These are phyloP conservation scores for Syngnathus acus DNA, from an alignment of 2,797 vertebrate species.

Conservation along the genomic window DNA sequence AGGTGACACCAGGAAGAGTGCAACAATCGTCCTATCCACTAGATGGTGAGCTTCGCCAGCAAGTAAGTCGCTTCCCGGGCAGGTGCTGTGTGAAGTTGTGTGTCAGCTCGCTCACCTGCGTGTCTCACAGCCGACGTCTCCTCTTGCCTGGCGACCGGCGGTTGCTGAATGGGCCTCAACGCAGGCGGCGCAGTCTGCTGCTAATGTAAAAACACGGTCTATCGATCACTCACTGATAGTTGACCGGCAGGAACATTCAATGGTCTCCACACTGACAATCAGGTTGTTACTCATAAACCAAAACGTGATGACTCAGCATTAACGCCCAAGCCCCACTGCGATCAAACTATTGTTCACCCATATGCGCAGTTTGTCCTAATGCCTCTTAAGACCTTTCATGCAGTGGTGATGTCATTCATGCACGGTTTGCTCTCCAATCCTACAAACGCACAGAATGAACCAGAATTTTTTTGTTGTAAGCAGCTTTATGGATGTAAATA, in stretches of 20 bases:
- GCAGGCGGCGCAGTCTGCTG: constrained; percentile 56
- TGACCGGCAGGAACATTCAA: too few species aligned
- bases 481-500: background rate
- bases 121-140: constrained; percentile 19
- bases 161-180: constrained; percentile 62
- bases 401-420: background rate
- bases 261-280: too few species aligned
- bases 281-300: too few species aligned
- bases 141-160: constrained; percentile 49
- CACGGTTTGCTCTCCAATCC: background rate
- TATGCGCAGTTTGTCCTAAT: background rate
- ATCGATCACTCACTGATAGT: background rate
- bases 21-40: constrained; percentile 22
- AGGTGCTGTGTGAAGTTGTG: too few species aligned
- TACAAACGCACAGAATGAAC: background rate
- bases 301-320: too few species aligned
- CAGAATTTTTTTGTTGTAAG: background rate
- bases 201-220: background rate
- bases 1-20: background rate
- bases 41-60: constrained; percentile 35
- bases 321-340: background rate
- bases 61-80: background rate
- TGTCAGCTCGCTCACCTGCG: constrained; percentile 40
- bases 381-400: background rate
- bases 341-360: background rate